Conservation (phyloP, 2,888 invertebrate species). For the Caenorhabditis japonica region DNA sequence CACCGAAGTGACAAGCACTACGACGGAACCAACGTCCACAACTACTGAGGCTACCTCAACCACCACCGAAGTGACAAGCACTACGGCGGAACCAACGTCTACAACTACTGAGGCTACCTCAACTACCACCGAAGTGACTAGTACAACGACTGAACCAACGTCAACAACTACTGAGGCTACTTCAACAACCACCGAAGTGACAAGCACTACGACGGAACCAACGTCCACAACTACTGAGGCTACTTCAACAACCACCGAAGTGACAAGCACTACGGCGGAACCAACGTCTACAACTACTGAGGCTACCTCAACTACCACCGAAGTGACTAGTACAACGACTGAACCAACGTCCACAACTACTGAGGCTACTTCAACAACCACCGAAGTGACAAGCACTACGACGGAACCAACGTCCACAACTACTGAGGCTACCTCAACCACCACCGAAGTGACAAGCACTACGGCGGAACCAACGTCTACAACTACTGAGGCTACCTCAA, state of each 20-base stretch:
- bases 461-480: slow-evolving; percentile 15
- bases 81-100: neutral
- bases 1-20: too few species aligned
- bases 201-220: too few species aligned
- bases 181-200: neutral
- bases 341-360: slow-evolving; percentile 5
- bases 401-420: slow-evolving; percentile 6
- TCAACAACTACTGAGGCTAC: slow-evolving; percentile 9
- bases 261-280: too few species aligned
- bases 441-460: slow-evolving; percentile 1
- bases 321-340: neutral
- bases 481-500: neutral
- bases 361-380: slow-evolving; percentile 3
- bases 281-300: too few species aligned
- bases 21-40: too few species aligned
- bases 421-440: neutral
- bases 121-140: neutral
- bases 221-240: too few species aligned
- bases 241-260: too few species aligned
- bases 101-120: neutral
- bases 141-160: slow-evolving; percentile 6
- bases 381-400: slow-evolving; percentile 3
- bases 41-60: neutral
- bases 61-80: slow-evolving; percentile 2
- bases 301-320: too few species aligned